phyloP scores from a whole-genome alignment of 2,888 invertebrate genomes.

The Gortyna flavago region DNA sequence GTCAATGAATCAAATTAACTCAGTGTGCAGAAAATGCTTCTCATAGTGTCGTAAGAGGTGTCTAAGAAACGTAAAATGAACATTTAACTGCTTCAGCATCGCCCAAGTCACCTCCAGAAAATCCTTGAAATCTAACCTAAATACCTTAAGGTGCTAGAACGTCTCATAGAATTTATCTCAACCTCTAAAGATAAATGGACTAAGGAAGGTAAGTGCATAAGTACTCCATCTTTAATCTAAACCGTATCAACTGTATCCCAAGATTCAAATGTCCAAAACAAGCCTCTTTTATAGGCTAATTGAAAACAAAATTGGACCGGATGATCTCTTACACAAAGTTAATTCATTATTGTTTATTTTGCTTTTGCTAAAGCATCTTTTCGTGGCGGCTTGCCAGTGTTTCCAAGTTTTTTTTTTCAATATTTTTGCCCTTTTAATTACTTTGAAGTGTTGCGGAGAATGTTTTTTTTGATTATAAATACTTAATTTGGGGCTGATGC shows the following conservation, averaged over 20 bases:
- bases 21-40: background rate
- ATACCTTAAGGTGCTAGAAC: slow-evolving; percentile 5
- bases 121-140: slow-evolving; percentile 8
- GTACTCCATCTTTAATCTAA: slow-evolving; percentile 35
- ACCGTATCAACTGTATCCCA: slow-evolving; percentile 34
- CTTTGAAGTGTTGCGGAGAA: slow-evolving; percentile 29
- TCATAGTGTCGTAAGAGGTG: background rate
- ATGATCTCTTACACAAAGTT: slow-evolving; percentile 48
- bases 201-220: slow-evolving; percentile 9
- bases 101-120: slow-evolving; percentile 14
- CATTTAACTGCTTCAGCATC: background rate
- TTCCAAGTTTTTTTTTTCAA: slow-evolving; percentile 50
- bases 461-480: slow-evolving; percentile 42
- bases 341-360: slow-evolving; percentile 61
- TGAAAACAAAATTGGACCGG: slow-evolving; percentile 55
- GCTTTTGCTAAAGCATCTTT: slow-evolving; percentile 39
- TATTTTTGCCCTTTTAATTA: slow-evolving; percentile 53
- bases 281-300: slow-evolving; percentile 43
- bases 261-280: slow-evolving; percentile 50
- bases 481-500: slow-evolving; percentile 34
- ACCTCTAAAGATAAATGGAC: slow-evolving; percentile 24
- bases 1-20: background rate
- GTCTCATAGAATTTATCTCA: background rate
- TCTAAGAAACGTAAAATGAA: background rate
- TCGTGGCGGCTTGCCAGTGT: slow-evolving; percentile 45